Evolutionary conservation across 2,113 vertebrate genomes (phyloP).

Genomic region (Ascaphus truei): DNA sequence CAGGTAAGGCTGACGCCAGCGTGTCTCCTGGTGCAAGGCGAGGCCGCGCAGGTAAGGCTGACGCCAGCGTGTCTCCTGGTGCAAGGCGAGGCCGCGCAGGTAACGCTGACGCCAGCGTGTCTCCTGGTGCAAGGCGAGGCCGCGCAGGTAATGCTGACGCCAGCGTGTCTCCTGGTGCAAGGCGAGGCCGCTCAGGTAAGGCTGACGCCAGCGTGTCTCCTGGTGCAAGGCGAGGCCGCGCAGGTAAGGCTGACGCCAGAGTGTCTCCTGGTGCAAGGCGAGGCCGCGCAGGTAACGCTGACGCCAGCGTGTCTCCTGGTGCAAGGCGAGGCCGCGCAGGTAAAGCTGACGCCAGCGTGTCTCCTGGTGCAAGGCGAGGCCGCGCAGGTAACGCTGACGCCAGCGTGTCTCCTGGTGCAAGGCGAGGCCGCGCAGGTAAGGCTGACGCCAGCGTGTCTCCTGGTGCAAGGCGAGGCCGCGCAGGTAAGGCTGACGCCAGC

Average conservation of each 20-base stretch:
- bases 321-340: conserved; percentile 3
- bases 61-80: too few relatives aligned
- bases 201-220: too few relatives aligned
- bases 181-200: conserved; percentile 1
- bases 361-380: conserved; percentile 12
- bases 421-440: conserved; percentile 1
- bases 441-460: too few relatives aligned
- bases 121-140: conserved; percentile 12
- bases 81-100: conserved; percentile 3
- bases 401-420: conserved; percentile 13
- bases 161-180: conserved; percentile 13
- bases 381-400: not conserved
- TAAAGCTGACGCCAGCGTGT: too few relatives aligned
- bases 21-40: conserved; percentile 16
- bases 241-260: not conserved
- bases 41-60: not conserved
- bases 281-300: not conserved
- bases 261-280: conserved; percentile 16
- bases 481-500: not conserved
- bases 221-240: not conserved
- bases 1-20: not conserved
- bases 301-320: too few relatives aligned
- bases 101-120: too few relatives aligned
- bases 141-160: not conserved
- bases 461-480: not conserved